Evolutionary conservation across 2,888 invertebrate species (phyloP), one percentile per base, ranked within the genome.

Genomic region (Bhutanitis thaidina): DNA sequence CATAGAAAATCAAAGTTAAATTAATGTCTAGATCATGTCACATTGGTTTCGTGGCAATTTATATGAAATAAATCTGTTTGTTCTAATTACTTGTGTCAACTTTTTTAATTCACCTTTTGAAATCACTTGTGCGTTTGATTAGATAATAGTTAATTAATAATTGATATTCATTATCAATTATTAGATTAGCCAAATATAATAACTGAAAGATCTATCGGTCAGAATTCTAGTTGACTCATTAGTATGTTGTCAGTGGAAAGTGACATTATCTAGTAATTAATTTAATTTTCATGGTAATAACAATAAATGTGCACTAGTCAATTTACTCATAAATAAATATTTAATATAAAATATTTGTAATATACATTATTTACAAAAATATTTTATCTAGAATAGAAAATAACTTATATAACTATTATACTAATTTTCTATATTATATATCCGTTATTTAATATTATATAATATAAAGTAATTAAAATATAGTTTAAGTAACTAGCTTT

Each of bases 21-120:
- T 90, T 90, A 89, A 90, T 89, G 85, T 90, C 90, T 90, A 90
- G 90, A 90, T 89, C 80, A 86, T 90, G 90, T 90, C 90, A 90
- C 90, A 90, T 71, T 77, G 81, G 77, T 84, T 80, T 83, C 83
- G 90, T 90, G 90, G 90, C 90, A 90, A 82, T 79, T 84, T 87
- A 81, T 86, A 81, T 80, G 79, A 87, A 89, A 89, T 89, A 89
- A 89, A 89, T 85, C 87, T 89, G 84, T 89, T 88, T 86, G 88
- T 85, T 80, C 77, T 78, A 83, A 69, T 72, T 74, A 64, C 25
- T 66, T 80, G 87, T 89, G 84, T 85, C 71, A 77, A 81, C 74
- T 87, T 86, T 77, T 80, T 89, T 87, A 69, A 72, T 62, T 69
- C 63, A 80, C 87, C 86, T 82, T 62, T 60, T 25, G 69, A 69